phyloP scores from a whole-genome alignment of 2,797 vertebrate species.

The Numenius phaeopus region DNA sequence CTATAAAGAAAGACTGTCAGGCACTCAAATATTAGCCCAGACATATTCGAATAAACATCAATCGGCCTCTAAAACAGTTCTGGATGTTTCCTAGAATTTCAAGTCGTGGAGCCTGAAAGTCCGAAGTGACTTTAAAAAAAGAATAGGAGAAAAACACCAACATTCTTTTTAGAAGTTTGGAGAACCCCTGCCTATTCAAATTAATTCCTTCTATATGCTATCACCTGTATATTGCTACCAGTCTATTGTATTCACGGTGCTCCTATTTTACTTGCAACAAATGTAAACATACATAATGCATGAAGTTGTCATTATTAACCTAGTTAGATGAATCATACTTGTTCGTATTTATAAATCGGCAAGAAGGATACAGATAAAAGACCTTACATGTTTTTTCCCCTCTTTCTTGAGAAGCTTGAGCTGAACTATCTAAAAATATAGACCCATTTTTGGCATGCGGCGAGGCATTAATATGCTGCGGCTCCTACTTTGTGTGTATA shows the following conservation, averaged over 20 bases:
- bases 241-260: not conserved
- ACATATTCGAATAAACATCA: not conserved
- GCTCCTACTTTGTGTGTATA: not conserved
- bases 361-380: not conserved
- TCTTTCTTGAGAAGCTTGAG: not conserved
- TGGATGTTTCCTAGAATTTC: not conserved
- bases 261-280: not conserved
- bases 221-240: not conserved
- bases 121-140: not conserved
- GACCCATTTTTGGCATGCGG: not conserved
- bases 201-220: not conserved
- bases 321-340: not conserved
- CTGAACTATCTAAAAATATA: slow-evolving; percentile 15
- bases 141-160: not conserved
- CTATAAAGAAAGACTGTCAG: not conserved
- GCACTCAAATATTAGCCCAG: not conserved
- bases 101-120: not conserved
- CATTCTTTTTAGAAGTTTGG: not conserved
- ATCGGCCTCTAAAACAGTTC: not conserved
- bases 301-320: slow-evolving; percentile 19
- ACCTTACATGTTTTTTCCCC: not conserved
- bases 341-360: not conserved
- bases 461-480: not conserved
- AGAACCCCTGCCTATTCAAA: not conserved
- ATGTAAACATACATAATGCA: slow-evolving; percentile 19